Conservation (phyloP, 2,888 invertebrate genomes). For the Bhutanitis thaidina region DNA sequence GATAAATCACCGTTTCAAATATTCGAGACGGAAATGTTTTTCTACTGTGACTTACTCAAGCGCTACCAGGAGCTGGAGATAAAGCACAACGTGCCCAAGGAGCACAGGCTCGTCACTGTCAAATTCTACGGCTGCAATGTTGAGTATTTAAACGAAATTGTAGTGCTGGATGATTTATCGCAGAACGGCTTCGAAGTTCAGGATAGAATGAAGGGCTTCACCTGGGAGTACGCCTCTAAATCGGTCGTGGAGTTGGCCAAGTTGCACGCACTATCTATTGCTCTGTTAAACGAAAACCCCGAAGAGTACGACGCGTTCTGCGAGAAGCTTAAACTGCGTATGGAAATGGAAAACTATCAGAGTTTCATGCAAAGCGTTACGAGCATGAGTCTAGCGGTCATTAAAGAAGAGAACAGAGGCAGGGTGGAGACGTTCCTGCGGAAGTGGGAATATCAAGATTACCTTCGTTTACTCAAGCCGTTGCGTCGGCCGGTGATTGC, state of each 20-base stretch:
- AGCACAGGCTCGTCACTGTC: slow-evolving; percentile 37
- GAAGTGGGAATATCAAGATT: slow-evolving; percentile 16
- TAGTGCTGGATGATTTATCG: slow-evolving; percentile 53
- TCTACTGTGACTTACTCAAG: slow-evolving; percentile 40
- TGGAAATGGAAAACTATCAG: slow-evolving; percentile 14
- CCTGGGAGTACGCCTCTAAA: slow-evolving; percentile 48
- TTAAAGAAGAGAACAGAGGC: slow-evolving; percentile 37
- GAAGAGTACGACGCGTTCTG: slow-evolving; percentile 39
- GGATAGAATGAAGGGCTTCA: slow-evolving; percentile 45
- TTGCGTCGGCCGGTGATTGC: slow-evolving; percentile 33
- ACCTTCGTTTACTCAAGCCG: slow-evolving; percentile 23
- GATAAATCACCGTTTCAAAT: slow-evolving; percentile 27
- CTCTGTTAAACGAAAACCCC: slow-evolving; percentile 35
- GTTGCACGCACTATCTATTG: slow-evolving; percentile 60
- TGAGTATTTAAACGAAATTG: slow-evolving; percentile 37
- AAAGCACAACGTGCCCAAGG: slow-evolving; percentile 31
- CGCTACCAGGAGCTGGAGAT: slow-evolving; percentile 39
- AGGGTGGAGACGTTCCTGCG: slow-evolving; percentile 25
- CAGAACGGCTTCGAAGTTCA: slow-evolving; percentile 40
- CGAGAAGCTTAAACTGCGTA: slow-evolving; percentile 20
- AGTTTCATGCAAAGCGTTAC: slow-evolving; percentile 22
- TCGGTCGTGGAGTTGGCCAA: slow-evolving; percentile 51
- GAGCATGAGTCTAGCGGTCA: slow-evolving; percentile 22
- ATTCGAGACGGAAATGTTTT: slow-evolving; percentile 41
- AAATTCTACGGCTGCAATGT: slow-evolving; percentile 44